phyloP scores from a whole-genome alignment of 2,888 invertebrate genomes.

The Aquatica leii region DNA sequence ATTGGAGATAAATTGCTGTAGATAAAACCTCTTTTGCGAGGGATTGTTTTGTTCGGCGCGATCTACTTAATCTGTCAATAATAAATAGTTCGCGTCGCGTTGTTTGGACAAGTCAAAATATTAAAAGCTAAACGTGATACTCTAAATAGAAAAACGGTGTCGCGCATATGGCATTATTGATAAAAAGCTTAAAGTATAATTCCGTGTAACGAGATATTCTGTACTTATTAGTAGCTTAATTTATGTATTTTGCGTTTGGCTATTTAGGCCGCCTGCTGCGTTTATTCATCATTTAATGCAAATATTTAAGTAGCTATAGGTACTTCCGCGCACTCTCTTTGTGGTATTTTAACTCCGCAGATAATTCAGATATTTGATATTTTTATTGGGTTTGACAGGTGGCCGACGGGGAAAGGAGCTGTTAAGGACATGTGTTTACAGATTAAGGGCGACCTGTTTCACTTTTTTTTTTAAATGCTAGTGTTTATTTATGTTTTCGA shows the following conservation, averaged over 20 bases:
- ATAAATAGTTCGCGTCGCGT: too few species aligned
- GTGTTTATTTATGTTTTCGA: too few species aligned
- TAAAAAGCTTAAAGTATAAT: constrained; percentile 34
- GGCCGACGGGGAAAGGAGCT: too few species aligned
- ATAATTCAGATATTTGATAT: neutral
- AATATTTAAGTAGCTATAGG: constrained; percentile 12
- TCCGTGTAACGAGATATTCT: constrained; percentile 28
- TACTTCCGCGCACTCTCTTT: neutral
- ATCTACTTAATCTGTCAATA: neutral
- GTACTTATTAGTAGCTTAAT: constrained; percentile 32
- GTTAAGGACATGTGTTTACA: too few species aligned
- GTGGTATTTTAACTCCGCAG: too few species aligned
- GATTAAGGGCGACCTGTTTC: too few species aligned
- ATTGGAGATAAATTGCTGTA: constrained; percentile 31
- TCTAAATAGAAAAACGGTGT: constrained; percentile 34
- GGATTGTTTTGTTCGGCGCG: neutral
- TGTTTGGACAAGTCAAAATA: constrained; percentile 16
- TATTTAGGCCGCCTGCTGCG: constrained; percentile 20
- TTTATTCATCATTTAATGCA: constrained; percentile 8
- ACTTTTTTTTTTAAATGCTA: too few species aligned
- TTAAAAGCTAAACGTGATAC: constrained; percentile 41
- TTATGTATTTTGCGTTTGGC: constrained; percentile 27
- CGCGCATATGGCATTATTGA: constrained; percentile 32
- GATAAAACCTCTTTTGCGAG: constrained; percentile 25
- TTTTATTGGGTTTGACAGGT: neutral